These are phyloP conservation scores for Paramuricea clavata DNA, from an alignment of 92 coral and sea anemone genomes.

Conservation along the genomic window DNA sequence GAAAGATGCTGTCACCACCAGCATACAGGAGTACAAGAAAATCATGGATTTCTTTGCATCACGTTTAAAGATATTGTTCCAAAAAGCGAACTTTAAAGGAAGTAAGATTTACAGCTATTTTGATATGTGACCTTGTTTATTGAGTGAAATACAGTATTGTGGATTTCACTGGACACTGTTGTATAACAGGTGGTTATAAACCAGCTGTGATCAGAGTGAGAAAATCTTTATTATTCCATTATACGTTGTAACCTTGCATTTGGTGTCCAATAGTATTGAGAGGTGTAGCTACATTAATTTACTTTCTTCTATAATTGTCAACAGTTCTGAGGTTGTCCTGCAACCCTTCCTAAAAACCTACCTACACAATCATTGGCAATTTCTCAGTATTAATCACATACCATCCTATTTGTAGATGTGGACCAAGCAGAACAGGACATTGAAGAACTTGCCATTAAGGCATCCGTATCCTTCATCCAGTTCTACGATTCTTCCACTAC, in stretches of 20 bases:
- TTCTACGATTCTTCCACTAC: conserved; percentile 17
- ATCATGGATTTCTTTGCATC: conserved; percentile 42
- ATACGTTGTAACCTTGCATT: too few species aligned
- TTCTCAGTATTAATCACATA: too few species aligned
- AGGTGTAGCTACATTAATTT: too few species aligned
- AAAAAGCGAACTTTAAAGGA: conserved; percentile 39
- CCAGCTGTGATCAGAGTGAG: too few species aligned
- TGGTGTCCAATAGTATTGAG: too few species aligned
- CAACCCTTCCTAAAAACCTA: too few species aligned
- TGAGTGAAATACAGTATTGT: background rate
- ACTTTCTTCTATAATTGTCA: too few species aligned
- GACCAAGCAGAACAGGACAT: conserved; percentile 47
- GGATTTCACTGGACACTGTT: too few species aligned
- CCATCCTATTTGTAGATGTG: conserved; percentile 1
- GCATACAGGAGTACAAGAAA: conserved; percentile 35
- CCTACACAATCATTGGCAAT: too few species aligned
- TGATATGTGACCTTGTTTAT: background rate
- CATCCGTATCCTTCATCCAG: conserved; percentile 16
- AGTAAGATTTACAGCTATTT: background rate
- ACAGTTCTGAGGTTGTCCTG: too few species aligned
- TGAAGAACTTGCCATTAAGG: conserved; percentile 28
- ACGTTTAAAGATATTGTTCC: conserved; percentile 24
- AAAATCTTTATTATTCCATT: too few species aligned
- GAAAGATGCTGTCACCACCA: conserved; percentile 37
- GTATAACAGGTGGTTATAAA: too few species aligned